A percentile compares a stretch with the other conserved stretches of the same genome.
Evolutionary conservation across 1,140 invertebrate genomes (phyloP).

Genomic region (Camponotus vicinus): DNA sequence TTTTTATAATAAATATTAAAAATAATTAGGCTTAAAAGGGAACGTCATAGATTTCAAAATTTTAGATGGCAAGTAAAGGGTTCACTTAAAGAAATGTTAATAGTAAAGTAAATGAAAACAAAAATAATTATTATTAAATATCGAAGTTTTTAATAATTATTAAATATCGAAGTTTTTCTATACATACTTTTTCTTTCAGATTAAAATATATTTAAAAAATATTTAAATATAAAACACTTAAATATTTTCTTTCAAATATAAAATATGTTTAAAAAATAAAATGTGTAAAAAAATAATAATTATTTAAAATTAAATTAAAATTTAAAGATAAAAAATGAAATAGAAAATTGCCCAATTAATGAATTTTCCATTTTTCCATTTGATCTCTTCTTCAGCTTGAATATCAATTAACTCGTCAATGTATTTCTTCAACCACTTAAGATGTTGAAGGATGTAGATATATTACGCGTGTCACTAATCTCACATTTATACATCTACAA

Average conservation of each 20-base stretch:
- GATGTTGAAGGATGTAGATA: background rate
- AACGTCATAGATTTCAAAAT: background rate
- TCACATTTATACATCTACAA: conserved; percentile 13
- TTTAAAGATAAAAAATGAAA: background rate
- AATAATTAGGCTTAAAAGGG: background rate
- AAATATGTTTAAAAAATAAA: conserved; percentile 2
- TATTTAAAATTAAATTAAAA: background rate
- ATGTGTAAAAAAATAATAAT: background rate
- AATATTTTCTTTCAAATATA: background rate
- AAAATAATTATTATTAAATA: background rate
- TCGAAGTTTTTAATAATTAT: background rate
- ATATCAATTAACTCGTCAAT: conserved; percentile 27
- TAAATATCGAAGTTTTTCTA: background rate
- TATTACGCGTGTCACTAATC: background rate
- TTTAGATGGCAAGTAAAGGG: background rate
- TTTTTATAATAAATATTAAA: background rate
- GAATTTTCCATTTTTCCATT: background rate
- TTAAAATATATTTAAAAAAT: no score
- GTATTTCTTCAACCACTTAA: background rate
- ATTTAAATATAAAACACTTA: background rate
- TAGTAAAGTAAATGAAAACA: background rate
- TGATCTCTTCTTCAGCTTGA: background rate
- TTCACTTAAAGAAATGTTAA: background rate
- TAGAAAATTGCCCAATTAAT: background rate
- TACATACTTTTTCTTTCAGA: no score